phyloP scores from a whole-genome alignment of 2,888 invertebrate species.

The Cotesia congregata region DNA sequence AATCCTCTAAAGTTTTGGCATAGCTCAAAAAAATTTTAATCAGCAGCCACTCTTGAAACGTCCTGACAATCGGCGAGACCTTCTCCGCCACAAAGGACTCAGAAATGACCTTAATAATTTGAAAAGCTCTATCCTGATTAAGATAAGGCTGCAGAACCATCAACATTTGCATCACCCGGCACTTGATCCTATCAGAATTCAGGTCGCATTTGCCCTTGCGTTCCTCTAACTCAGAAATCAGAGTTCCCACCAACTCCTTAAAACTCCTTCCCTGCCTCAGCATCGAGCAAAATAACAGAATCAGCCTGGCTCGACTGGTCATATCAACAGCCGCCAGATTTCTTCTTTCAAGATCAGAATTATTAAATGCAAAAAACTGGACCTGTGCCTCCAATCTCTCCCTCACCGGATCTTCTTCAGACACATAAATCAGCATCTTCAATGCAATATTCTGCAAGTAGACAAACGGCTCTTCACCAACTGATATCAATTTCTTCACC shows the following conservation, averaged over 20 bases:
- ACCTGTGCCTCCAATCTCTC: not conserved
- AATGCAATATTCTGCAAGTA: not conserved
- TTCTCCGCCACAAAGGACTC: constrained; percentile 72
- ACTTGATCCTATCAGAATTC: constrained; percentile 73
- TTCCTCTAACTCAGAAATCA: constrained; percentile 56
- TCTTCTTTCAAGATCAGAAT: not conserved
- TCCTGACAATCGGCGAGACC: constrained; percentile 76
- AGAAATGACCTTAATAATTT: constrained; percentile 66
- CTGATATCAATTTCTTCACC: not conserved
- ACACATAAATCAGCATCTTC: not conserved
- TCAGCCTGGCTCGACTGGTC: not conserved
- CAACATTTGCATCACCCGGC: constrained; percentile 73
- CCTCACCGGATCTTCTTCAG: not conserved
- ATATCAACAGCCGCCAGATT: not conserved
- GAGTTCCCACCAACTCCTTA: constrained; percentile 41
- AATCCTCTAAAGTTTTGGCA: not conserved
- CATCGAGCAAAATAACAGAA: not conserved
- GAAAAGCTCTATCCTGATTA: constrained; percentile 55
- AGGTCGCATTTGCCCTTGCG: constrained; percentile 71
- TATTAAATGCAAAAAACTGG: not conserved
- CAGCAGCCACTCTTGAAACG: constrained; percentile 76
- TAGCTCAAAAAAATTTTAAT: constrained; percentile 56
- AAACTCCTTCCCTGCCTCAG: not conserved
- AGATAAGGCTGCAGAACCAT: constrained; percentile 71
- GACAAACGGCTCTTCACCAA: not conserved